Evolutionary conservation across 1,140 invertebrate species (phyloP), one percentile per base, ranked within the genome.

Genomic region (Zaprionus lachaisei): DNA sequence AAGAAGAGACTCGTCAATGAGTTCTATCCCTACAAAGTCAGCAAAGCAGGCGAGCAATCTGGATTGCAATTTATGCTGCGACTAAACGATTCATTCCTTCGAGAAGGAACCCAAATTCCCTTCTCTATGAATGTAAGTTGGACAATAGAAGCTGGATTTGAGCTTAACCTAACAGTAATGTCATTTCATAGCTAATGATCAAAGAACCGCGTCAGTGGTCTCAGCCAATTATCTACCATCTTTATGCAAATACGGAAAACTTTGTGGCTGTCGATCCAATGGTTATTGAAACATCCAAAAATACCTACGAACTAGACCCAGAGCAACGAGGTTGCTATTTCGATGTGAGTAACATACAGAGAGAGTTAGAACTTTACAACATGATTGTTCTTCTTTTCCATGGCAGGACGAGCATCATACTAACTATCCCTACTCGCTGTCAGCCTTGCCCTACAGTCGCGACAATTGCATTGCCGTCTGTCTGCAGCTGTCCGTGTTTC

Each of bases 161-260:
- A 3, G 7, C 37, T n/a, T 28, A 34, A 26, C 20, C 20, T 24
- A 51, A 22, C 9, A 51, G 20, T 22, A 24, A 22, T 2, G 20
- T 51, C 28, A 31, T 47, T 5, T 2, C 7, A 26, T 55, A 92
- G 85, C 63, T 92, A 0, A 85, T 92, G 80, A 77, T 92, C 5
- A 92, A 92, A 69, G 51, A 86, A 15, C 41, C 90, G 0, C 60
- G 68, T 1, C 75, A 92, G 12, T 92, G 90, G 90, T 80, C 77
- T 5, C 62, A 80, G 0, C 41, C 63, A 20, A 57, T 73, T 9
- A 37, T 60, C 7, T 81, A 80, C 38, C 72, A 77, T 34, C 68
- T 92, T 0, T 72, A 79, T 49, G 38, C 58, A 5, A 77, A 92
- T 44, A 92, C 90, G 0, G 78, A 92, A 15, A 92, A 81, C 66